Conservation (phyloP, 1,140 invertebrate species). For the Mycetomoellerius zeteki region DNA sequence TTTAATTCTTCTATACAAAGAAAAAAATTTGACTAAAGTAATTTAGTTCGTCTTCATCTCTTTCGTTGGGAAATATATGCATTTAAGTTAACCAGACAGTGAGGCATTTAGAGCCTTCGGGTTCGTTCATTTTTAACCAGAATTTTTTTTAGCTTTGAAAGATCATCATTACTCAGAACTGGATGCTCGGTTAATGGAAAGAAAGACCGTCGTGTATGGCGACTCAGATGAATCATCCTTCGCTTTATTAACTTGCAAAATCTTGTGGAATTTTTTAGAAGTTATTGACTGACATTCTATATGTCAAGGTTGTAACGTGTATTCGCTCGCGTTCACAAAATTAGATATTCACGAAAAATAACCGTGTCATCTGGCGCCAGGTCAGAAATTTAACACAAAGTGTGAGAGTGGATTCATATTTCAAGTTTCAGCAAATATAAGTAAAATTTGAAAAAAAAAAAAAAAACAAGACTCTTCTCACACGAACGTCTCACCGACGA, state of each 20-base stretch:
- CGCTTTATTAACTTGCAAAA: neutral
- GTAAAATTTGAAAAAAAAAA: neutral
- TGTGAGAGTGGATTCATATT: neutral
- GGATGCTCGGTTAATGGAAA: neutral
- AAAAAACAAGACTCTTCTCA: neutral
- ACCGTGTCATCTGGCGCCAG: neutral
- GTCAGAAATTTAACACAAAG: neutral
- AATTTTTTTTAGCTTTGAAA: too few relatives aligned
- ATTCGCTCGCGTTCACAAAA: neutral
- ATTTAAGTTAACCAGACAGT: too few relatives aligned
- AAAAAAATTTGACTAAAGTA: too few relatives aligned
- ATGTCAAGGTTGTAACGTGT: too few relatives aligned
- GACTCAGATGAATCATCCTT: neutral
- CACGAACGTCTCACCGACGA: too few relatives aligned
- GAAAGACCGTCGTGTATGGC: neutral
- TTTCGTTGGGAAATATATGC: too few relatives aligned
- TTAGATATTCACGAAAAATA: neutral
- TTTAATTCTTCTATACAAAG: too few relatives aligned
- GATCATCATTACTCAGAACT: neutral
- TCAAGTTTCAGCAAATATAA: neutral
- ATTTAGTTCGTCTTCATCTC: too few relatives aligned
- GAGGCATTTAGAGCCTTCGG: too few relatives aligned
- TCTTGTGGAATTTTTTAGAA: neutral
- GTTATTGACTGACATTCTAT: neutral
- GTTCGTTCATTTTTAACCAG: too few relatives aligned